Base-by-base conservation (phyloP, 2,113 vertebrate species). In the Mobula hypostoma region DNA sequence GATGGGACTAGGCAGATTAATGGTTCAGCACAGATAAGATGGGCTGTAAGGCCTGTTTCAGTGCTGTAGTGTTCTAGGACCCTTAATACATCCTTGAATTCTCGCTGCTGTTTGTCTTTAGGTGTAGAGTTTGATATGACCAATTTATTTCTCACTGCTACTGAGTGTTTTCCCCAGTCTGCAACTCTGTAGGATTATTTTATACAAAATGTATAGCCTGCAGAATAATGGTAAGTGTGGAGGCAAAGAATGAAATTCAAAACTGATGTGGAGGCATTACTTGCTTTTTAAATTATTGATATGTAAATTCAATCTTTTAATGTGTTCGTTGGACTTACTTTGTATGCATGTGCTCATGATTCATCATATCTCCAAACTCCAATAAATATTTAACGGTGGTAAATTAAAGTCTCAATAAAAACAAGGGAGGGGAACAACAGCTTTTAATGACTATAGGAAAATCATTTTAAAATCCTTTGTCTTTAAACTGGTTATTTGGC, bases 361-460 rank as follows among this genome's bases (percentile, higher is more conserved):
- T 90, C n/a, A 68, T 90, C 61, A 66, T n/a, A 66, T 68, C 61
- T 90, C 29, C n/a, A 66, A 90, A 90, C 85, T 63, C 66, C 29
- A 90, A 90, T 90, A 90, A 90, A 90, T 90, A 90, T 90, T 90
- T 90, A 90, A 90, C 61, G 4, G n/a, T 68, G n/a, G 19, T n/a
- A 32, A 66, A 90, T 90, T 61, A 90, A 90, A 90, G 29, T 68
- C 61, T 90, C 61, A 32, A 24, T 90, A 90, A 66, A 90, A 90
- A 66, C 61, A 90, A 63, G 61, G 12, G 7, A 66, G n/a, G 19
- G 17, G 85, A 66, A 88, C 58, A 63, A 66, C 14, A 32, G 58
- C 27, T 90, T 36, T 63, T 63, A 5, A 32, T n/a, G 66, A 66
- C 85, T 32, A 68, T 32, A 32, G 17, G 61, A 90, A 90, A 90